These are phyloP conservation scores for Conistra vaccinii DNA, from an alignment of 2,888 invertebrate genomes.

Conservation along the genomic window DNA sequence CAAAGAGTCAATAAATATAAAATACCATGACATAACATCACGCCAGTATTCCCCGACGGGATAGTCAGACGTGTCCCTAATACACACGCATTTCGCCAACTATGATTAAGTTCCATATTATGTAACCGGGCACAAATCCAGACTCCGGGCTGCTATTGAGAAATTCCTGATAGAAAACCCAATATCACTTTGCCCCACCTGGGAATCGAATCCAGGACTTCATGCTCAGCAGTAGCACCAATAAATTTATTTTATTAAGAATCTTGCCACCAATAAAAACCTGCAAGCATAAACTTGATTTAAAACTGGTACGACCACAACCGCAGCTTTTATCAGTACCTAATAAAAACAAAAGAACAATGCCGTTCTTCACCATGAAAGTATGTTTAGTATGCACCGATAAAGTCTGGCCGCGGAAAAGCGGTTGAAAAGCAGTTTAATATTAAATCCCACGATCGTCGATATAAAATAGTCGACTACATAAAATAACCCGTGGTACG, in stretches of 20 bases:
- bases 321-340: constrained; percentile 10
- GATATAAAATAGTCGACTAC: constrained; percentile 69
- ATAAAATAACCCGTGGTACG: constrained; percentile 66
- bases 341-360: constrained; percentile 44
- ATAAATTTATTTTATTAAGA: background rate
- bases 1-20: background rate
- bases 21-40: background rate
- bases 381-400: constrained; percentile 56
- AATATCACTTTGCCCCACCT: background rate
- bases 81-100: background rate
- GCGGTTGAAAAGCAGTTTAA: constrained; percentile 64
- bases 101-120: background rate
- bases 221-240: background rate
- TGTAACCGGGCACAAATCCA: background rate
- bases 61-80: background rate
- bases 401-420: constrained; percentile 48
- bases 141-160: background rate
- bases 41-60: background rate
- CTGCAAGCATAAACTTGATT: background rate
- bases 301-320: background rate
- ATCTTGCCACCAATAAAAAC: constrained; percentile 2
- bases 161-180: background rate
- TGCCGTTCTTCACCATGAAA: constrained; percentile 38
- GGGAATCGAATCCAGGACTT: background rate
- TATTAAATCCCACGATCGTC: constrained; percentile 63